phyloP scores from a whole-genome alignment of 1,140 invertebrate genomes.

The Aphaenogaster rudis region DNA sequence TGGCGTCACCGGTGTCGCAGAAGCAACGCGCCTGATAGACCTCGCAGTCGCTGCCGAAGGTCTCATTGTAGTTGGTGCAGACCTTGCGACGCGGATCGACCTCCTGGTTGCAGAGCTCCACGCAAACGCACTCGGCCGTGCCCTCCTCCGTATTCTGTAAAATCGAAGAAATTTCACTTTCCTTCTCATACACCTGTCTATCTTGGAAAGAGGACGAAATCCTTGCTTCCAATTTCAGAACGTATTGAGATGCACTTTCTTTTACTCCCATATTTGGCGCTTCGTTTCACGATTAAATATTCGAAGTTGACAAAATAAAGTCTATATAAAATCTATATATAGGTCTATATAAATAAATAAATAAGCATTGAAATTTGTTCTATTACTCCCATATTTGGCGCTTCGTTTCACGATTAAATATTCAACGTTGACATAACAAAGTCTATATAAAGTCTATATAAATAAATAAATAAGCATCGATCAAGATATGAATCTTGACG shows the following conservation, averaged over 20 bases:
- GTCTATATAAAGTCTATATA: background rate
- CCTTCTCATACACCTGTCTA: background rate
- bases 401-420: background rate
- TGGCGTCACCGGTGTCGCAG: conserved; percentile 92
- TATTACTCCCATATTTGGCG: background rate
- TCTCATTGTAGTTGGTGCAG: conserved; percentile 97
- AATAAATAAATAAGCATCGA: background rate
- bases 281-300: background rate
- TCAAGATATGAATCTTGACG: background rate
- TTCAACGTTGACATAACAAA: background rate
- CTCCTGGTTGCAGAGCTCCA: conserved; percentile 93
- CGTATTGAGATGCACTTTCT: background rate
- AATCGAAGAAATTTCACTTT: conserved; percentile 50
- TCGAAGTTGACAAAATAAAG: background rate
- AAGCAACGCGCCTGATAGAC: conserved; percentile 96
- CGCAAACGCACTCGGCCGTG: conserved; percentile 94
- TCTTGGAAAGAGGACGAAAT: background rate
- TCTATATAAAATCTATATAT: no score
- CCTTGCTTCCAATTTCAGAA: background rate
- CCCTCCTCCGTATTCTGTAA: conserved; percentile 88
- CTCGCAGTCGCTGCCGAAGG: conserved; percentile 96
- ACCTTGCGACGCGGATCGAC: conserved; percentile 93
- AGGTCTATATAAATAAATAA: background rate
- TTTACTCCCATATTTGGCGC: background rate
- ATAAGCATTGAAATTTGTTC: background rate